Evolutionary conservation across 2,113 vertebrate species (phyloP), one percentile per base, ranked within the genome.

Genomic region (Grammomys surdaster): DNA sequence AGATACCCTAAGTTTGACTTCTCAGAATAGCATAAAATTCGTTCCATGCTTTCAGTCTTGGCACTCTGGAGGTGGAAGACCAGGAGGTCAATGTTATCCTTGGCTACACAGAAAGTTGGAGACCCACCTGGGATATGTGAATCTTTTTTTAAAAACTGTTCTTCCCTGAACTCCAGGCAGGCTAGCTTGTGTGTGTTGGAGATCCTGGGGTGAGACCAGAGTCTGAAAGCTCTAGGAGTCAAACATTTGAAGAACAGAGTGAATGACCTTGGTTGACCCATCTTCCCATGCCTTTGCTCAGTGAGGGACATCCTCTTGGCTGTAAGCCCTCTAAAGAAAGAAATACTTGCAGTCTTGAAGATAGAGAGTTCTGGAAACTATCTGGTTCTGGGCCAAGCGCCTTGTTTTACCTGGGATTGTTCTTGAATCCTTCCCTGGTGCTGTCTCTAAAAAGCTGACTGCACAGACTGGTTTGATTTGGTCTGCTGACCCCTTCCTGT

Each of bases 221-320:
- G 3, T 12, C 81, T 93, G 43, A 58, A 58, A 17, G 10, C 43
- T 40, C 33, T 9, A 54, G 33, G 22, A n/a, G 24, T 84, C 46
- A 46, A 72, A 31, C 73, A 89, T 81, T 94, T 89, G 58, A 46
- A 94, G 93, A 54, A 40, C 7, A 91, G 31, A 86, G 51, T 76
- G 73, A 82, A 14, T 20, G 43, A 46, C n/a, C 28, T 72, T 43
- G 19, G 33, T 31, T 51, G 70, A 73, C 14, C 36, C 8, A 40
- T 54, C 65, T 82, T 43, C 22, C 22, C 0, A 10, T 1, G 0
- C 76, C 89, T 20, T 90, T 96, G 40, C 70, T 77, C n/a, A 36
- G 36, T 84, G n/a, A 92, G 51, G 36, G 69, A 31, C 51, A 43
- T 24, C 46, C 16, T 31, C 48, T 63, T n/a, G 48, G 60, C 89